Conservation (phyloP, 1,140 invertebrate species). For the Drosophila bocqueti region DNA sequence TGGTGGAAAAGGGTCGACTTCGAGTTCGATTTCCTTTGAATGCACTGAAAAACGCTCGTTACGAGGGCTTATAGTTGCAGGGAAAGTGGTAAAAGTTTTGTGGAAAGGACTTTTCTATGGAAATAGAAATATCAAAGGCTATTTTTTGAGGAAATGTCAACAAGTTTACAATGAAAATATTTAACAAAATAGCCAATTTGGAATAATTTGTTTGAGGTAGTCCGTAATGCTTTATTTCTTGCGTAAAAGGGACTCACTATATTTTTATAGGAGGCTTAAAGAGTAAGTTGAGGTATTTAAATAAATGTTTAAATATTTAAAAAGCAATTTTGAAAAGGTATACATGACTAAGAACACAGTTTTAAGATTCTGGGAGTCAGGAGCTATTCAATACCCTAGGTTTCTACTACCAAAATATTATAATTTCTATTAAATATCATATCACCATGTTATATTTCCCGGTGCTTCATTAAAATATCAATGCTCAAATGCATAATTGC, state of each 20-base stretch:
- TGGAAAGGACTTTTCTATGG: not conserved
- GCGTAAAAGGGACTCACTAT: not conserved
- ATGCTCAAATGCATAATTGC: not conserved
- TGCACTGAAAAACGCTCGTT: not conserved
- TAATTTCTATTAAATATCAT: not conserved
- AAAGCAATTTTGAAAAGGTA: not conserved
- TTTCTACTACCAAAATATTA: no score
- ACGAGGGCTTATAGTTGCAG: constrained; percentile 10
- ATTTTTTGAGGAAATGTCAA: not conserved
- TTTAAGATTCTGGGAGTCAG: not conserved
- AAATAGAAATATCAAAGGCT: not conserved
- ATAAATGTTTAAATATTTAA: not conserved
- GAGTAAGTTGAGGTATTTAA: not conserved
- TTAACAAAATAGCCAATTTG: not conserved
- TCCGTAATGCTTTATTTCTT: not conserved
- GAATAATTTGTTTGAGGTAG: not conserved
- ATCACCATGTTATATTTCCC: not conserved
- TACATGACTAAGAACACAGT: no score
- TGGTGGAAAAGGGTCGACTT: not conserved
- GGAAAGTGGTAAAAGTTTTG: not conserved
- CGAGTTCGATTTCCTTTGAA: constrained; percentile 3
- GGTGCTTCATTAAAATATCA: not conserved
- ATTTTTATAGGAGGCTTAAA: not conserved
- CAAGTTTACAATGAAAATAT: not conserved
- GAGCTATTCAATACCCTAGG: not conserved